Evolutionary conservation across 1,140 invertebrate species (phyloP).

Genomic region (Eumaeus atala): DNA sequence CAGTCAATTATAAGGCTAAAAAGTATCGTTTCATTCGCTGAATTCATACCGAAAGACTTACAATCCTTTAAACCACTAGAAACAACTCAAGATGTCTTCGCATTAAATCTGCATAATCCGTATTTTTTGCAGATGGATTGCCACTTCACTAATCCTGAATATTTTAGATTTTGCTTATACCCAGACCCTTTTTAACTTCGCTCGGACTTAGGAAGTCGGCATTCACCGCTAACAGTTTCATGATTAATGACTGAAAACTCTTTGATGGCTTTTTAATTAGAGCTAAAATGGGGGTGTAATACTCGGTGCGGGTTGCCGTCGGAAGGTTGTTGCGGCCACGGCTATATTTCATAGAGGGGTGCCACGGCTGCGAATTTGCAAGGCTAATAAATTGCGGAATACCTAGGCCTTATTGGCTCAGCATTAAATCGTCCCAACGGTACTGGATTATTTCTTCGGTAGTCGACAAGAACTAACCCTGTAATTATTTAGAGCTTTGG

Average conservation of each 20-base stretch:
- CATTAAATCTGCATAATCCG: slow-evolving; percentile 48
- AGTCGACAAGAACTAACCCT: background rate
- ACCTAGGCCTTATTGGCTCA: slow-evolving; percentile 66
- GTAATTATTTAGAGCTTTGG: background rate
- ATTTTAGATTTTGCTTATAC: slow-evolving; percentile 71
- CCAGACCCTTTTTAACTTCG: slow-evolving; percentile 59
- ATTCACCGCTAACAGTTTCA: slow-evolving; percentile 72
- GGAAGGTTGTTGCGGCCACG: slow-evolving; percentile 52
- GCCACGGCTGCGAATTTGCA: slow-evolving; percentile 62
- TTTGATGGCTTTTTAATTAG: slow-evolving; percentile 74
- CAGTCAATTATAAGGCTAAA: slow-evolving; percentile 65
- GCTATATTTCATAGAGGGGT: slow-evolving; percentile 67
- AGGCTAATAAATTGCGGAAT: slow-evolving; percentile 71
- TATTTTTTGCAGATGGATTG: slow-evolving; percentile 61
- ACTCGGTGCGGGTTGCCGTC: slow-evolving; percentile 39
- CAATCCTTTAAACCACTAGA: slow-evolving; percentile 63
- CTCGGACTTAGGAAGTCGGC: slow-evolving; percentile 57
- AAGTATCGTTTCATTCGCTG: slow-evolving; percentile 64
- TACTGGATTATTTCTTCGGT: slow-evolving; percentile 47
- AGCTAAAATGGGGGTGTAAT: slow-evolving; percentile 70
- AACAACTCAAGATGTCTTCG: slow-evolving; percentile 58
- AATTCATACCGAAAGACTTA: slow-evolving; percentile 57
- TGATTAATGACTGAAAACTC: slow-evolving; percentile 74
- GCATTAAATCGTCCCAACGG: slow-evolving; percentile 46
- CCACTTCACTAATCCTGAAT: slow-evolving; percentile 64